Evolutionary conservation across 2,113 vertebrate species (phyloP).

Genomic region (Corythornis madagascariensis): DNA sequence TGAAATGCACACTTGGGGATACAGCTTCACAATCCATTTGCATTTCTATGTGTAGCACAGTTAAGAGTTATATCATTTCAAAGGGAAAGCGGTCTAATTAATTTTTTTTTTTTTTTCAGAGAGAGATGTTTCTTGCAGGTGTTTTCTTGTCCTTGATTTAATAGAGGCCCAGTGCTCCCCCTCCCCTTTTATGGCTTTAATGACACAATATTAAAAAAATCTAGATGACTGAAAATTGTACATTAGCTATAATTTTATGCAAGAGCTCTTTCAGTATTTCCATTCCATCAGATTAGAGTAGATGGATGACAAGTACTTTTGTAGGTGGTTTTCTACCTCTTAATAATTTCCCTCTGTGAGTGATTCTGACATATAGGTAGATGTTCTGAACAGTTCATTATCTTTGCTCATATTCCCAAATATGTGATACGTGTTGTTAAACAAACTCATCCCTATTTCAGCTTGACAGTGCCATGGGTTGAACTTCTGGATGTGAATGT

Average conservation of each 20-base stretch:
- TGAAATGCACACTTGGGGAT: slow-evolving; percentile 42
- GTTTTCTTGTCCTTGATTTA: slow-evolving; percentile 64
- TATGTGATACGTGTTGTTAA: slow-evolving; percentile 23
- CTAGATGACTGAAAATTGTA: slow-evolving; percentile 54
- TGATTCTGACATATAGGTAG: slow-evolving; percentile 46
- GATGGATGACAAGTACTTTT: slow-evolving; percentile 67
- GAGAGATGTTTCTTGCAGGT: slow-evolving; percentile 51
- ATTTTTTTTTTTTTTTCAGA: slow-evolving; percentile 38
- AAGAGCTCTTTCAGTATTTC: slow-evolving; percentile 61
- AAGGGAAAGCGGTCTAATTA: slow-evolving; percentile 33
- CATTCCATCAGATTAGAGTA: slow-evolving; percentile 59
- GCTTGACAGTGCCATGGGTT: slow-evolving; percentile 2
- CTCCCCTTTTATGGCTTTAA: slow-evolving; percentile 40
- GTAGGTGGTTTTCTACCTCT: slow-evolving; percentile 60
- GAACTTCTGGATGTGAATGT: slow-evolving; percentile 30
- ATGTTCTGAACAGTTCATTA: slow-evolving; percentile 59
- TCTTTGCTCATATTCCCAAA: slow-evolving; percentile 48
- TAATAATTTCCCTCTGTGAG: slow-evolving; percentile 33
- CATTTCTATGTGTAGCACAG: slow-evolving; percentile 37
- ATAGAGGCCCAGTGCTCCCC: neutral
- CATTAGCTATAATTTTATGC: slow-evolving; percentile 66
- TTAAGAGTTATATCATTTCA: slow-evolving; percentile 36
- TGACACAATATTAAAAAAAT: slow-evolving; percentile 54
- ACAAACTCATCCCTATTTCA: slow-evolving; percentile 53
- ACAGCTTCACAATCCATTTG: slow-evolving; percentile 44